Conservation (phyloP, 2,888 invertebrate genomes). For the Acanthopleura granulata region DNA sequence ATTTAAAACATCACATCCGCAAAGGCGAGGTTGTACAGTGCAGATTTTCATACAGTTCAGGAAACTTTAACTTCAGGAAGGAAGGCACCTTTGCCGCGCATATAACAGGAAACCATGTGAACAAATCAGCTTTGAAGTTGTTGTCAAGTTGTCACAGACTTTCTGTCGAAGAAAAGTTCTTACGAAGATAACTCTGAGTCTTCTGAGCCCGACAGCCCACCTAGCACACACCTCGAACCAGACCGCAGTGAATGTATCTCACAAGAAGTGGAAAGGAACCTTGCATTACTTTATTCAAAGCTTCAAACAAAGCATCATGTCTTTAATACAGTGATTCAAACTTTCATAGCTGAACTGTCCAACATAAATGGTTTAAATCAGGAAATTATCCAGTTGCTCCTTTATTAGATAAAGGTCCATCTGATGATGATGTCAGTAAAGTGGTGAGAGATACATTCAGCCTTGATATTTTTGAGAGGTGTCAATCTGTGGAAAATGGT, state of each 20-base stretch:
- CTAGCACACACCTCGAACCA: background rate
- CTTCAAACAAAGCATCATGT: conserved; percentile 14
- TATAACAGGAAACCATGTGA: conserved; percentile 3
- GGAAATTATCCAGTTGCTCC: conserved; percentile 6
- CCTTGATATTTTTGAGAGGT: background rate
- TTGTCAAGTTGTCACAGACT: background rate
- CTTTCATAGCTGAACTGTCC: background rate
- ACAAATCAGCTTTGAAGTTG: background rate
- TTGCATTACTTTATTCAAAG: conserved; percentile 8
- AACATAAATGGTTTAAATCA: background rate
- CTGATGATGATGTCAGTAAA: background rate
- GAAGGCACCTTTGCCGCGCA: background rate
- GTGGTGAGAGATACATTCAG: conserved; percentile 2
- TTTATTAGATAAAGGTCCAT: conserved; percentile 4
- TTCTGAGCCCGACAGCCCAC: background rate
- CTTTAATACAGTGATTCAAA: background rate
- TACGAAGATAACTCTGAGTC: background rate
- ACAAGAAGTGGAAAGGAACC: background rate
- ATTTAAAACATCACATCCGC: conserved; percentile 4
- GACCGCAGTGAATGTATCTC: background rate
- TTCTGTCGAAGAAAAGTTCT: background rate
- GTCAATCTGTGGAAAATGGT: background rate
- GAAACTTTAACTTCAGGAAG: background rate
- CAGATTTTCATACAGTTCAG: background rate
- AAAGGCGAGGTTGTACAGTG: background rate